phyloP scores from a whole-genome alignment of 2,888 invertebrate species.

The Epinotia ramella region DNA sequence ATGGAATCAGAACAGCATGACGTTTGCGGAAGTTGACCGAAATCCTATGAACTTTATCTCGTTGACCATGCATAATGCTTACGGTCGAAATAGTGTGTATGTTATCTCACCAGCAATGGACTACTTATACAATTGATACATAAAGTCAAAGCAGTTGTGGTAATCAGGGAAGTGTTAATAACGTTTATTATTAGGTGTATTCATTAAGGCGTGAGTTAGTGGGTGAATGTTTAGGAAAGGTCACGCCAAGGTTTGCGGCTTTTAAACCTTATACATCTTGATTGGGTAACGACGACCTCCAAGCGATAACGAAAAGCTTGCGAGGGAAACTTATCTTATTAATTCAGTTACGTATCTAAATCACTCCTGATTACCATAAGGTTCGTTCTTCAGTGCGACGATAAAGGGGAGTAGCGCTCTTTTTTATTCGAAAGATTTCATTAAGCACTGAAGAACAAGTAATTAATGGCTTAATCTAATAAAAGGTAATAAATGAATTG shows the following conservation, averaged over 20 bases:
- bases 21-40: neutral
- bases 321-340: constrained; percentile 54
- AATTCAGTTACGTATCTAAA: constrained; percentile 50
- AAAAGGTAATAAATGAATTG: constrained; percentile 1
- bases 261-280: constrained; percentile 34
- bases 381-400: constrained; percentile 9
- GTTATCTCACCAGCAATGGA: neutral
- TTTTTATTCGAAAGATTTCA: constrained; percentile 9
- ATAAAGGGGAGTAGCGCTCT: constrained; percentile 12
- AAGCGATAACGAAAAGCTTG: constrained; percentile 52
- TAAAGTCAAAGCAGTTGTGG: neutral
- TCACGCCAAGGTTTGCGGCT: constrained; percentile 60
- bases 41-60: neutral
- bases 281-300: constrained; percentile 58
- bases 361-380: constrained; percentile 45
- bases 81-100: neutral
- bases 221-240: constrained; percentile 69
- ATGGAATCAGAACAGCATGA: neutral
- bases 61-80: neutral
- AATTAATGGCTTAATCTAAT: constrained; percentile 8
- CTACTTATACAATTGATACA: neutral
- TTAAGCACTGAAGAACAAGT: neutral
- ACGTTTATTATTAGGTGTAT: constrained; percentile 37
- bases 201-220: constrained; percentile 47
- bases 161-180: constrained; percentile 17